Evolutionary conservation across 1,140 invertebrate genomes (phyloP), one percentile per base, ranked within the genome.

Genomic region (Cydia amplana): DNA sequence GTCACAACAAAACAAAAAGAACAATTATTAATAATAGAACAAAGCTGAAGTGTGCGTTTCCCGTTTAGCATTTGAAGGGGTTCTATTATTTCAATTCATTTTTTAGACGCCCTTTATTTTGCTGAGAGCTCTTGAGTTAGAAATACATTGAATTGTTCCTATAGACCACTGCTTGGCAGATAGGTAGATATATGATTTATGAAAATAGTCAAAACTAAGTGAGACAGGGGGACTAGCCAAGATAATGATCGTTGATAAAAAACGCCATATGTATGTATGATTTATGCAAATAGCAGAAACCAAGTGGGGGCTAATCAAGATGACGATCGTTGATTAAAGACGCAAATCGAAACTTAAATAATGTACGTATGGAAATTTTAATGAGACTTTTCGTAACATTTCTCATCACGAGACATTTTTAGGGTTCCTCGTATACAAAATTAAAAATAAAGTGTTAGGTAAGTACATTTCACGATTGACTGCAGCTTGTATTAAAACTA

Each of bases 141-240:
- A 80, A 79, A 80, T 77, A 74, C 80, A 83, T 82, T 81, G 79
- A 77, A 82, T 23, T 60, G 20, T 60, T 60, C 55, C 9, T 60
- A 1, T 0, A 60, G 1, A 51, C 16, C 4, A 60, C 7, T 9
- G 51, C 6, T 60, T 0, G 5, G n/a, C 16, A n/a, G 25, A 0
- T 20, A 2, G n/a, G 6, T 55, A 55, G 16, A 5, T 9, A 6
- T 20, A 60, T 60, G 51, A 20, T 20, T 60, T 23, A 20, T 60
- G 18, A 0, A 51, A 51, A 51, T 51, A n/a, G 14, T 51, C n/a
- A 14, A 43, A 32, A 32, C 32, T 28, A 2, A 28, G 28, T 28
- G 28, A 4, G 25, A n/a, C n/a, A n/a, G n/a, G n/a, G n/a, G n/a
- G n/a, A n/a, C n/a, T n/a, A n/a, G n/a, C 3, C 25, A 1, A 25